Percentiles rank a stretch among this genome's conserved stretches.
Conservation (phyloP, 2,113 vertebrate genomes). For the Oncorhynchus mykiss region DNA sequence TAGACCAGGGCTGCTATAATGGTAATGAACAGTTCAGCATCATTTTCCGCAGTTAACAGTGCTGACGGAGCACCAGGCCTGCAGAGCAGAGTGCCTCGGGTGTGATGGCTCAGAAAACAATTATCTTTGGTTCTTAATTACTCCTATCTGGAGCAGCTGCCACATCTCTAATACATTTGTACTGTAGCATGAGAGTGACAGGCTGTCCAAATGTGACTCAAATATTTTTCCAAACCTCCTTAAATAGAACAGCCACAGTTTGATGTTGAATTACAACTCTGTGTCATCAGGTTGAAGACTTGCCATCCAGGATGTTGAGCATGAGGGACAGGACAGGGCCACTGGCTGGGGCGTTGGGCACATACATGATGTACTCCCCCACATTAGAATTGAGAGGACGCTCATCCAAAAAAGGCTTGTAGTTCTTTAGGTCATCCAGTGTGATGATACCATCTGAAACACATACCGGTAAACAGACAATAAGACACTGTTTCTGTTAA, state of each 20-base stretch:
- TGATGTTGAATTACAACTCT: not conserved
- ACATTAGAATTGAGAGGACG: conserved; percentile 74
- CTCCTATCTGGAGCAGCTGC: conserved; percentile 12
- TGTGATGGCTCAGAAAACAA: conserved; percentile 3
- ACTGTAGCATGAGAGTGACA: conserved; percentile 16
- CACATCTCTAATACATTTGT: conserved; percentile 20
- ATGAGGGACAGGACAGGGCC: conserved; percentile 91
- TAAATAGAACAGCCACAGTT: not conserved
- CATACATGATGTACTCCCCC: conserved; percentile 78
- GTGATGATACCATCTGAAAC: conserved; percentile 87
- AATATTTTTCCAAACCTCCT: not conserved
- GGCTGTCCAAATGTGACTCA: conserved; percentile 33
- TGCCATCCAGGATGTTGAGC: conserved; percentile 21
- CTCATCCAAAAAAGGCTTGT: conserved; percentile 76
- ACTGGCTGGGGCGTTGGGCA: conserved; percentile 83
- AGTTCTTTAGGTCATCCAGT: conserved; percentile 81
- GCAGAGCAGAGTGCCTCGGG: not conserved
- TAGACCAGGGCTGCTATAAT: not conserved
- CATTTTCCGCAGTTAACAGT: not conserved
- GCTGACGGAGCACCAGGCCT: not conserved
- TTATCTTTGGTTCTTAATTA: conserved; percentile 25
- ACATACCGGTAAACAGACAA: conserved; percentile 28
- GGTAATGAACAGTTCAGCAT: not conserved
- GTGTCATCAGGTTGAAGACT: not conserved
- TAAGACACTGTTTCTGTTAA: not conserved